Percentiles rank a stretch among this genome's conserved stretches.
Conservation (phyloP, 2,888 invertebrate genomes). For the Sinopyrophorus schimmeli region DNA sequence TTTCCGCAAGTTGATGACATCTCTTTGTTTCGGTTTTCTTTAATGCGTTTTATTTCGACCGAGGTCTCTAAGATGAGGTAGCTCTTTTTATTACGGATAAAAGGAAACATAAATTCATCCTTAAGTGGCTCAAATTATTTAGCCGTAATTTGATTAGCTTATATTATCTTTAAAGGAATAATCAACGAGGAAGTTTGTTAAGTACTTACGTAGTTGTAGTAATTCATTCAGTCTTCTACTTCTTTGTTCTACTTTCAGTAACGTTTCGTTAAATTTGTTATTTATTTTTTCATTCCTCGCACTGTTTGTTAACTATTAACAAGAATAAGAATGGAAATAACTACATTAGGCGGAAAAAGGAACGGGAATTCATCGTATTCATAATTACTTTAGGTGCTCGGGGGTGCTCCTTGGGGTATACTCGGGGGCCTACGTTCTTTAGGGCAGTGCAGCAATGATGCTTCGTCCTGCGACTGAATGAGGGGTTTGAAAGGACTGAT, state of each 20-base stretch:
- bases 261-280: slow-evolving; percentile 26
- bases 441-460: slow-evolving; percentile 30
- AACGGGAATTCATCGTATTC: slow-evolving; percentile 51
- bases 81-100: slow-evolving; percentile 44
- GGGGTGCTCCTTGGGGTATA: slow-evolving; percentile 44
- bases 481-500: slow-evolving; percentile 25
- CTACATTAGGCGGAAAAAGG: slow-evolving; percentile 50
- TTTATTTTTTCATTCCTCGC: slow-evolving; percentile 27
- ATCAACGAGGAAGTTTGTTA: slow-evolving; percentile 34
- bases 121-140: slow-evolving; percentile 48
- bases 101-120: slow-evolving; percentile 47
- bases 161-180: slow-evolving; percentile 37
- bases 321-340: slow-evolving; percentile 43
- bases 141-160: slow-evolving; percentile 44
- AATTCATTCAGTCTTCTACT: slow-evolving; percentile 28
- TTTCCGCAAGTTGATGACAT: slow-evolving; percentile 48
- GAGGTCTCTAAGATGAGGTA: slow-evolving; percentile 40
- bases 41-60: slow-evolving; percentile 45
- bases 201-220: slow-evolving; percentile 26
- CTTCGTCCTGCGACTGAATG: slow-evolving; percentile 23
- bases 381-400: slow-evolving; percentile 53
- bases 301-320: slow-evolving; percentile 38
- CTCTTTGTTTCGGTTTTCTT: slow-evolving; percentile 51
- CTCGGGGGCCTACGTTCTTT: slow-evolving; percentile 32
- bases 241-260: slow-evolving; percentile 26